phyloP scores from a whole-genome alignment of 2,113 vertebrate genomes.

The Xyrauchen texanus region DNA sequence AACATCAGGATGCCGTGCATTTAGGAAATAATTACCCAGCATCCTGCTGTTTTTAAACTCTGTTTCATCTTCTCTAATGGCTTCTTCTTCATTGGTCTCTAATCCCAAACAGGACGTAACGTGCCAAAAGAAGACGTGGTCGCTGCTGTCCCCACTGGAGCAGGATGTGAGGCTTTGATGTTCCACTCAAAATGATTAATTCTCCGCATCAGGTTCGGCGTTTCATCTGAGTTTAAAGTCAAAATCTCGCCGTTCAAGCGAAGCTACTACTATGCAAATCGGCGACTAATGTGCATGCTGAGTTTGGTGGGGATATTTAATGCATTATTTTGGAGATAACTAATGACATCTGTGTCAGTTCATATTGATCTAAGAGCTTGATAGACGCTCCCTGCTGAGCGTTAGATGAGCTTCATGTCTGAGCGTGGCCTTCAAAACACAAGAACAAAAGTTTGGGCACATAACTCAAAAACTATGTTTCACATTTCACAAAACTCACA shows the following conservation, averaged over 20 bases:
- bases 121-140: constrained; percentile 96
- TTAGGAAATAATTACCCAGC: constrained; percentile 83
- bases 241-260: constrained; percentile 54
- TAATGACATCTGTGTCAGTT: constrained; percentile 71
- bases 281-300: constrained; percentile 58
- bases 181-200: constrained; percentile 63
- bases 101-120: constrained; percentile 89
- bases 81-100: constrained; percentile 83
- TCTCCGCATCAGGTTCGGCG: constrained; percentile 57
- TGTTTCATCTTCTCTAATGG: constrained; percentile 82
- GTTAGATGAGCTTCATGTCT: constrained; percentile 56
- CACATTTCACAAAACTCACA: background rate
- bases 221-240: constrained; percentile 65
- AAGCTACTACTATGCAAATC: constrained; percentile 64
- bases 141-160: constrained; percentile 90
- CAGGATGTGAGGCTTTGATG: constrained; percentile 86
- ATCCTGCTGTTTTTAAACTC: constrained; percentile 80
- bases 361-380: constrained; percentile 68
- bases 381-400: constrained; percentile 63
- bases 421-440: constrained; percentile 60
- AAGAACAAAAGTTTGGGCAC: constrained; percentile 56
- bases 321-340: constrained; percentile 59
- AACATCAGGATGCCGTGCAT: constrained; percentile 74
- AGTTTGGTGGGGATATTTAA: constrained; percentile 54
- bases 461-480: constrained; percentile 43